Percentiles rank a stretch among this genome's conserved stretches.
phyloP scores from a whole-genome alignment of 2,797 vertebrate species.

The Scleropages formosus region DNA sequence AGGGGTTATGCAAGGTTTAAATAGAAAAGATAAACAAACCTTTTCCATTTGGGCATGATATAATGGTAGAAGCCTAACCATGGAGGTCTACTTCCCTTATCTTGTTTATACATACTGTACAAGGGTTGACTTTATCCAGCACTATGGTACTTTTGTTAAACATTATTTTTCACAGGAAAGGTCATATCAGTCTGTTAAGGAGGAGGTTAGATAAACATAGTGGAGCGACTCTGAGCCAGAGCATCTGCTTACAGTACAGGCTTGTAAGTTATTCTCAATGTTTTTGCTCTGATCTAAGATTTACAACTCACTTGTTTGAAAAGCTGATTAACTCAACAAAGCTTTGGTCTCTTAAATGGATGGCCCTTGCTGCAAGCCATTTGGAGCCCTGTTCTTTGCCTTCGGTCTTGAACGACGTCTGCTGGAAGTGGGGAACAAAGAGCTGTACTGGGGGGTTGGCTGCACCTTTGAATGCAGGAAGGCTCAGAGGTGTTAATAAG shows the following conservation, averaged over 20 bases:
- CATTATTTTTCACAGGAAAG: slow-evolving; percentile 61
- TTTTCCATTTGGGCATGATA: slow-evolving; percentile 39
- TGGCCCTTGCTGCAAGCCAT: neutral
- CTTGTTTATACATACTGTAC: slow-evolving; percentile 58
- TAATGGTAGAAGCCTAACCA: slow-evolving; percentile 52
- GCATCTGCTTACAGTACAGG: slow-evolving; percentile 44
- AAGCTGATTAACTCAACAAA: slow-evolving; percentile 15
- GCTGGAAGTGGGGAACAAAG: slow-evolving; percentile 44
- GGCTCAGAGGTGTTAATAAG: slow-evolving; percentile 33
- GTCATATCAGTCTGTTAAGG: slow-evolving; percentile 64
- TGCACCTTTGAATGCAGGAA: slow-evolving; percentile 2
- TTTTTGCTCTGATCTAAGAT: slow-evolving; percentile 10
- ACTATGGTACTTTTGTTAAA: slow-evolving; percentile 62
- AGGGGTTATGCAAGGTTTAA: slow-evolving; percentile 26
- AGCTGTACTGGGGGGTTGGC: slow-evolving; percentile 46
- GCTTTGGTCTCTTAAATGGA: slow-evolving; percentile 9
- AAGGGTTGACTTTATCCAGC: slow-evolving; percentile 63
- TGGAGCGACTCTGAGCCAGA: slow-evolving; percentile 48
- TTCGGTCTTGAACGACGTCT: slow-evolving; percentile 46
- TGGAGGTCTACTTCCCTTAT: slow-evolving; percentile 50
- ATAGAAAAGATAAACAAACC: slow-evolving; percentile 21
- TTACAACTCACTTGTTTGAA: slow-evolving; percentile 21
- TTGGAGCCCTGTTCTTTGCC: slow-evolving; percentile 6
- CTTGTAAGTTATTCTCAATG: slow-evolving; percentile 41
- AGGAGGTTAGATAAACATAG: slow-evolving; percentile 72